Conservation (phyloP, 1,140 invertebrate species). For the Homalodisca vitripennis region DNA sequence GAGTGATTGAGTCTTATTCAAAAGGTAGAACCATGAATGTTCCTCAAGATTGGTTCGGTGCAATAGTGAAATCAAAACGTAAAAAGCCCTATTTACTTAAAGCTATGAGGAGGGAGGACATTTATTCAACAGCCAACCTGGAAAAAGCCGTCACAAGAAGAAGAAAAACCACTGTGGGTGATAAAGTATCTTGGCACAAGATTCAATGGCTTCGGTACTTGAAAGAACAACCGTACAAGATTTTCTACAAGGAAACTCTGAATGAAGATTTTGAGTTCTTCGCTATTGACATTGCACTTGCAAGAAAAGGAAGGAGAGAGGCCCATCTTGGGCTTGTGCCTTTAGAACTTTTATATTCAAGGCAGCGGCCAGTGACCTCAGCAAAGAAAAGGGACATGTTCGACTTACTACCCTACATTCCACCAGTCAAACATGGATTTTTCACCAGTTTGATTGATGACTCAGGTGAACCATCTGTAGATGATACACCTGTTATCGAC, state of each 20-base stretch:
- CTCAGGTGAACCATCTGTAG: constrained; percentile 27
- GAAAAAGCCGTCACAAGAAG: constrained; percentile 32
- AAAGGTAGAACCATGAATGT: constrained; percentile 24
- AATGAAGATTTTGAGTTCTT: constrained; percentile 32
- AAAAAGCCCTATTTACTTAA: constrained; percentile 33
- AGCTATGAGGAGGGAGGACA: constrained; percentile 30
- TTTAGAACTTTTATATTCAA: constrained; percentile 31
- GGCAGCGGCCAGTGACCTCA: constrained; percentile 31
- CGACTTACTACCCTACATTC: constrained; percentile 36
- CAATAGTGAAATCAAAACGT: constrained; percentile 27
- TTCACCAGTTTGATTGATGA: constrained; percentile 35
- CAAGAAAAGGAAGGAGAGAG: constrained; percentile 23
- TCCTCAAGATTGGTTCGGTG: constrained; percentile 29
- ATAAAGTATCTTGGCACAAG: constrained; percentile 33
- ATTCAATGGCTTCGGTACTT: constrained; percentile 33
- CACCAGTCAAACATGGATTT: constrained; percentile 34
- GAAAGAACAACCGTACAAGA: constrained; percentile 31
- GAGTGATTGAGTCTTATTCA: constrained; percentile 29
- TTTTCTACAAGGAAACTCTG: constrained; percentile 35
- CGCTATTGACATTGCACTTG: constrained; percentile 30
- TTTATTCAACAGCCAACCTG: constrained; percentile 25
- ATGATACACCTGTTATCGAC: constrained; percentile 17
- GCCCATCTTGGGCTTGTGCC: constrained; percentile 35
- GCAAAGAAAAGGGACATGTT: constrained; percentile 33
- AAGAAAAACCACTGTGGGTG: constrained; percentile 14